These are phyloP conservation scores for Pelodiscus sinensis DNA, from an alignment of 2,113 vertebrate species.

Conservation along the genomic window DNA sequence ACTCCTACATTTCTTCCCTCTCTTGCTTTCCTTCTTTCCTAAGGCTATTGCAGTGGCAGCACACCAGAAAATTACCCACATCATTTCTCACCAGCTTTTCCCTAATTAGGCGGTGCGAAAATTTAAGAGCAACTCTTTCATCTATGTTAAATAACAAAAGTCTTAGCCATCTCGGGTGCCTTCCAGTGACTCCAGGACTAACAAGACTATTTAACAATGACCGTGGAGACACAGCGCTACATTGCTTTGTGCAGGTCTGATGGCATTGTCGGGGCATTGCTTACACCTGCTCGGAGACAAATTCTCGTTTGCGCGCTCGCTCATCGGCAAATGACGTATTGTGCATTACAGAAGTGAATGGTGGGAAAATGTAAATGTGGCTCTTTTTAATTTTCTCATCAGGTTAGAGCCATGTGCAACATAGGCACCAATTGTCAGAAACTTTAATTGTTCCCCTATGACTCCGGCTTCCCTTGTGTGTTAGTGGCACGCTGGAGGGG, in stretches of 20 bases:
- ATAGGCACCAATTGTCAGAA: conserved; percentile 80
- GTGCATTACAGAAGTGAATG: conserved; percentile 38
- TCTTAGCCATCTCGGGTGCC: not conserved
- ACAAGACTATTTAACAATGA: conserved; percentile 45
- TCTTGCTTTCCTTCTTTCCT: not conserved
- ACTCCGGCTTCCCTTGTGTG: conserved; percentile 68
- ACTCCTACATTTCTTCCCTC: not conserved
- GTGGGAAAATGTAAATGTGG: conserved; percentile 51
- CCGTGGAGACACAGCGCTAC: not conserved
- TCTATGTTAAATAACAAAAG: conserved; percentile 19
- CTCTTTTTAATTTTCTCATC: conserved; percentile 74
- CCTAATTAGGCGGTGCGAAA: not conserved
- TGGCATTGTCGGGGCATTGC: conserved; percentile 35
- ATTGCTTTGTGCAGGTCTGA: conserved; percentile 33
- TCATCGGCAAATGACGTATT: conserved; percentile 52
- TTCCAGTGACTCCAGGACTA: not conserved
- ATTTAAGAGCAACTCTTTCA: conserved; percentile 19
- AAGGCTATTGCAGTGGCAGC: not conserved
- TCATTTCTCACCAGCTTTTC: not conserved
- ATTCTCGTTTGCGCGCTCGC: conserved; percentile 37
- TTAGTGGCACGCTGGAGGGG: conserved; percentile 74
- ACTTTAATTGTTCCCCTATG: conserved; percentile 81
- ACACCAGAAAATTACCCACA: not conserved
- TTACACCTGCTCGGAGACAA: conserved; percentile 37
- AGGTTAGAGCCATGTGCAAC: conserved; percentile 62